phyloP scores from a whole-genome alignment of 2,888 invertebrate species.

The Caenorhabditis sp. region DNA sequence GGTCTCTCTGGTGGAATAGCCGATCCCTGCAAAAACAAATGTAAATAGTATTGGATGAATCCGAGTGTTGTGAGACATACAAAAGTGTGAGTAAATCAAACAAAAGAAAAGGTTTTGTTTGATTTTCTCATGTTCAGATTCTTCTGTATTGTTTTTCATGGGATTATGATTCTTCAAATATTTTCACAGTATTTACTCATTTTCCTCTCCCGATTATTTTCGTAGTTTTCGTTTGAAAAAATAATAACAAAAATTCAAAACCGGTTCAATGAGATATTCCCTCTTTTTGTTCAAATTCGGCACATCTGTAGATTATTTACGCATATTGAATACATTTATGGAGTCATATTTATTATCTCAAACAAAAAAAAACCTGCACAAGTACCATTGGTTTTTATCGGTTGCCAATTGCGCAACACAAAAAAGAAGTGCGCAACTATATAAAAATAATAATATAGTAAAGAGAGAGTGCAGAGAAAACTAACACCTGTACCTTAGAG shows the following conservation, averaged over 20 bases:
- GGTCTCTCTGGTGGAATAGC: conserved; percentile 41
- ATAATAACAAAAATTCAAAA: too few species aligned
- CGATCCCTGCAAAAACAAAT: conserved; percentile 39
- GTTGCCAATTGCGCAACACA: conserved; percentile 1
- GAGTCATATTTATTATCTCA: neutral
- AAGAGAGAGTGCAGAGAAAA: neutral
- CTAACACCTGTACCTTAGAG: neutral
- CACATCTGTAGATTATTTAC: too few species aligned
- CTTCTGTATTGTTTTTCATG: too few species aligned
- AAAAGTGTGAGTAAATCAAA: conserved; percentile 26
- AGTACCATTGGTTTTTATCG: neutral
- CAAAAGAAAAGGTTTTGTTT: neutral
- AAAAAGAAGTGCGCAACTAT: neutral
- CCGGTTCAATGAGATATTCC: too few species aligned
- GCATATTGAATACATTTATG: neutral
- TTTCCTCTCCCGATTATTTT: too few species aligned
- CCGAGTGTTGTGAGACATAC: conserved; percentile 30
- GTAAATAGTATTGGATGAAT: neutral
- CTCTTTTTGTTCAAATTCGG: too few species aligned
- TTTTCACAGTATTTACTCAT: neutral
- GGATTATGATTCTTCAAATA: neutral
- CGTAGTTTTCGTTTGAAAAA: too few species aligned
- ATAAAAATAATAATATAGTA: neutral
- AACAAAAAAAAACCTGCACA: too few species aligned
- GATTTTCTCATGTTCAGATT: neutral